phyloP scores from a whole-genome alignment of 2,797 vertebrate genomes.

The Myotis vivesi region DNA sequence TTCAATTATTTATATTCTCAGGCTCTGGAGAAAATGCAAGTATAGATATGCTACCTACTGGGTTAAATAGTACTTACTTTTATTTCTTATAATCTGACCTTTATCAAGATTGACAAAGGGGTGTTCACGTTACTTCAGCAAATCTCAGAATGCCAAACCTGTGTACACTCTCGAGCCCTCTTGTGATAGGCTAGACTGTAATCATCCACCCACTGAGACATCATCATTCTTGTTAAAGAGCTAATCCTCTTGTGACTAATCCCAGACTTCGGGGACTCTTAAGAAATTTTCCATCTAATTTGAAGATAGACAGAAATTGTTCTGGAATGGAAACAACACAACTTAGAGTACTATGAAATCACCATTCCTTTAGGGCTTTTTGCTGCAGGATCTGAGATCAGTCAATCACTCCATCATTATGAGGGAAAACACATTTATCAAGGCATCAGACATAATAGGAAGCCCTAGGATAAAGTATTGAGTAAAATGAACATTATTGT shows the following conservation, averaged over 20 bases:
- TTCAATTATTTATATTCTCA: constrained; percentile 66
- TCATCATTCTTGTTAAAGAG: constrained; percentile 32
- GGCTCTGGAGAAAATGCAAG: constrained; percentile 47
- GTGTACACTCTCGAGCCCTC: constrained; percentile 11
- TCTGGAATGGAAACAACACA: neutral
- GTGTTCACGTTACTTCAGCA: constrained; percentile 40
- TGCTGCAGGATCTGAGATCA: neutral
- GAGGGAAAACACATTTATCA: neutral
- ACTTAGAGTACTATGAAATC: neutral
- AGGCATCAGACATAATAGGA: neutral
- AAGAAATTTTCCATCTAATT: constrained; percentile 29
- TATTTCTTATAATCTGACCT: constrained; percentile 65
- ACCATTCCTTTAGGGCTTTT: neutral
- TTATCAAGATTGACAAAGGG: constrained; percentile 62
- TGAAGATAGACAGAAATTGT: neutral
- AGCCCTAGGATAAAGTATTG: neutral
- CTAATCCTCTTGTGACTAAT: constrained; percentile 56
- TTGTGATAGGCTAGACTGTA: constrained; percentile 9
- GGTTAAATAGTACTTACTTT: constrained; percentile 59
- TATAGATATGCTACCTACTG: constrained; percentile 46
- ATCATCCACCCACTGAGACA: neutral
- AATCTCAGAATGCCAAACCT: constrained; percentile 16
- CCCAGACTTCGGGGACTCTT: neutral
- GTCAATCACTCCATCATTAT: neutral
- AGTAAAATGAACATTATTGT: neutral